Base-by-base conservation (phyloP, 2,888 invertebrate genomes). In the Drosophila longiperda region DNA sequence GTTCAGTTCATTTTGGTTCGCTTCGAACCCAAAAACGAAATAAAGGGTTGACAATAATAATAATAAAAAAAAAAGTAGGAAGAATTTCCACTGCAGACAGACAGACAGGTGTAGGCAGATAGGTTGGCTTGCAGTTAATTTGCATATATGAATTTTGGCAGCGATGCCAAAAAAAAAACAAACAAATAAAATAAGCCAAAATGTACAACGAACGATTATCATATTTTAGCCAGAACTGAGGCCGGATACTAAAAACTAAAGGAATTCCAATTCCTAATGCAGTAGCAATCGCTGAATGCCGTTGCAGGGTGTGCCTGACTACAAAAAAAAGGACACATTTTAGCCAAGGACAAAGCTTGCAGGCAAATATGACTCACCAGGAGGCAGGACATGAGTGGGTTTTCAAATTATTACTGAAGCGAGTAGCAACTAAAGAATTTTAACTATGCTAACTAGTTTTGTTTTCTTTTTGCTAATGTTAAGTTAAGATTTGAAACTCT, bases 91-190 rank as follows among this genome's bases (percentile, higher is more conserved):
- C 40, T 42, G 53, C 58, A 66, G 83, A 4, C 9, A 32, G 29
- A 17, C 20, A 53, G 11, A 32, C 32, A 52, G 34, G 34, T 26
- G 38, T 38, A 38, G 38, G 54, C 26, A 29, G 45, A 23, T 45
- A 15, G 23, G 8, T 45, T 45, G 15, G 45, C 15, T 45, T 15
- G 34, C 64, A 80, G 86, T 81, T 86, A 83, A 86, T 86, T 87
- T 87, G 87, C 87, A 86, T 87, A 82, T 40, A 72, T 32, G 15
- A 32, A 42, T 74, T 75, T 78, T 78, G 82, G 75, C 82, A 69
- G 61, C 59, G 52, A 29, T 65, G 78, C 78, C 78, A 76, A 76
- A 69, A 57, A 32, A 7, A 36, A 57, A 4, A n/a, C 20, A 57
- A 4, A n/a, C 20, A 29, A 8, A 38, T 33, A 36, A 36, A 55